These are phyloP conservation scores for Acipenser ruthenus DNA, from an alignment of 2,797 vertebrate species.

Conservation along the genomic window DNA sequence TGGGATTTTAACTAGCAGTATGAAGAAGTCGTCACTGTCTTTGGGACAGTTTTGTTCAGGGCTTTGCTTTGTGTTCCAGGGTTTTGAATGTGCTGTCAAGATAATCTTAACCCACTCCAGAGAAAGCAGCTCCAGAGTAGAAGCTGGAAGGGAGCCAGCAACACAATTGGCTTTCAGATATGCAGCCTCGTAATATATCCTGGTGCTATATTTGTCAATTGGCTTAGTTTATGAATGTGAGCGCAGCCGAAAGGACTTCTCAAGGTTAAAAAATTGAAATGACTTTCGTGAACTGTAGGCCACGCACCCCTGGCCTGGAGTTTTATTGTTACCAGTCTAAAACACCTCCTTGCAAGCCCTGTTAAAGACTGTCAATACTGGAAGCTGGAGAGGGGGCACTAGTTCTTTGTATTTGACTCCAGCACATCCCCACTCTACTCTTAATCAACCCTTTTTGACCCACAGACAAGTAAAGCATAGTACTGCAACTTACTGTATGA, in stretches of 20 bases:
- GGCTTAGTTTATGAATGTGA: constrained; percentile 21
- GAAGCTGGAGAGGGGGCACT: constrained; percentile 7
- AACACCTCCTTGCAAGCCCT: constrained; percentile 37
- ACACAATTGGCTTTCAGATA: constrained; percentile 16
- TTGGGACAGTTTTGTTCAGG: neutral
- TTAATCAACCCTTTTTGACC: neutral
- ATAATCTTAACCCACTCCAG: neutral
- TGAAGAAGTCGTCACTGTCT: neutral
- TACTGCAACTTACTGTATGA: too few relatives aligned
- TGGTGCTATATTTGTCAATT: constrained; percentile 18
- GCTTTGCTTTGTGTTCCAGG: neutral
- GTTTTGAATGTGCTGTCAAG: constrained; percentile 11
- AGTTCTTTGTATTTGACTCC: neutral
- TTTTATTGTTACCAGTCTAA: constrained; percentile 35
- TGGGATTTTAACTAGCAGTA: too few relatives aligned
- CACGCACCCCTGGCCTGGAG: constrained; percentile 29
- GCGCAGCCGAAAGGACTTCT: constrained; percentile 26
- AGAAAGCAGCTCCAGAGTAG: neutral
- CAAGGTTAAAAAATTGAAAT: constrained; percentile 36
- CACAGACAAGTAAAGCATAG: neutral
- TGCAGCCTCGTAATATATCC: constrained; percentile 6
- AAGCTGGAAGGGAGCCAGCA: constrained; percentile 13
- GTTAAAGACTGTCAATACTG: constrained; percentile 35
- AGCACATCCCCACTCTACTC: neutral
- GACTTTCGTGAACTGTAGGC: constrained; percentile 20